Base-by-base conservation (phyloP, 2,888 invertebrate species). In the Erebia epiphron region DNA sequence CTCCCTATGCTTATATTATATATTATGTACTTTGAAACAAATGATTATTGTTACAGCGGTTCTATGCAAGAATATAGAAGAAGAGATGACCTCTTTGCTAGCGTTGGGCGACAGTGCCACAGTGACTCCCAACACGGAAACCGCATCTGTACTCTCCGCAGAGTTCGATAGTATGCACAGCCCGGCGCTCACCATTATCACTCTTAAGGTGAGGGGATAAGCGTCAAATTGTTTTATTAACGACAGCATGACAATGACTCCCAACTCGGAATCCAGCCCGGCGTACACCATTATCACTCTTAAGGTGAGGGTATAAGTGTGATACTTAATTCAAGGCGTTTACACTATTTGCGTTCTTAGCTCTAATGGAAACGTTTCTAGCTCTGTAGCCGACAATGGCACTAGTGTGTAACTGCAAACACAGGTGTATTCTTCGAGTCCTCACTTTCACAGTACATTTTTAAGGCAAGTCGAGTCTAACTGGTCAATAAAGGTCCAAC, bases 21-120 rank as follows among this genome's bases (percentile, higher is more conserved):
- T 21, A 21, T n/a, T n/a, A n/a, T n/a, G n/a, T 35, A 35, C 35
- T 35, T 35, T 35, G 35, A 35, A 35, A 7, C 35, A 35, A 8
- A 21, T 13, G 43, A 11, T 26, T 13, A 68, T 58, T 56, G 3
- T 66, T 71, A 0, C 78, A 91, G 92, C 83, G 2, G 81, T 91
- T 1, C 84, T 92, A 9, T 90, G 90, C 75, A 91, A 91, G 64
- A 86, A 90, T 72, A 86, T 91, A 49, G 84, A 88, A 54, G 78
- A 80, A 0, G 88, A 88, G 35, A 77, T 88, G 81, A 82, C 80
- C 67, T 79, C 79, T 0, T 75, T 87, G 0, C 13, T 83, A 1
- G 74, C 81, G 0, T 68, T 84, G 0, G 85, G 85, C 0, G 82
- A 83, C 7, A 62, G 18, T 1, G 63, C 69, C 3, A 67, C 68